phyloP scores from a whole-genome alignment of 2,888 invertebrate species.

The Polydrusus tereticollis region DNA sequence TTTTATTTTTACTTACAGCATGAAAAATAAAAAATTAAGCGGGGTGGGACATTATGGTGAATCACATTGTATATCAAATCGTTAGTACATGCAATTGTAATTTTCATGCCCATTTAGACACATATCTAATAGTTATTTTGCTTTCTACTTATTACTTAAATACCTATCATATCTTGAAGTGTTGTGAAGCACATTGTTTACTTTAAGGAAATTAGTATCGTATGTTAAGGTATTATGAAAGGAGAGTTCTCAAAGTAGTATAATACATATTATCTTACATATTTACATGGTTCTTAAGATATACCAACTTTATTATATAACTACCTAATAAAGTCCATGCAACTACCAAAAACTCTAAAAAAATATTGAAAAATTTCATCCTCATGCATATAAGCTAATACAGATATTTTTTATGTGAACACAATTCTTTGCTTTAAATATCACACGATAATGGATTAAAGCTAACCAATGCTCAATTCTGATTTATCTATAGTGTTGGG shows the following conservation, averaged over 20 bases:
- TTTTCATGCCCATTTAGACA: slow-evolving; percentile 25
- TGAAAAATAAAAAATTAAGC: too few species aligned
- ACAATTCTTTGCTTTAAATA: background rate
- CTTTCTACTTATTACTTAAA: background rate
- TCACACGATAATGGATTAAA: too few species aligned
- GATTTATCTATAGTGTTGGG: too few species aligned
- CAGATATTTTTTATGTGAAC: slow-evolving; percentile 1
- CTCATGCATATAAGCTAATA: background rate
- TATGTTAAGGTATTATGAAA: background rate
- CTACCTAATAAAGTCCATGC: slow-evolving; percentile 12
- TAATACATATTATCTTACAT: background rate
- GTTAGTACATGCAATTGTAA: slow-evolving; percentile 15
- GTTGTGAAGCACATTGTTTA: background rate
- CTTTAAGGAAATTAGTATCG: too few species aligned
- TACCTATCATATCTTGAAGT: background rate
- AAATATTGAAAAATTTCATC: background rate
- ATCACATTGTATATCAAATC: too few species aligned
- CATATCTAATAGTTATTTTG: background rate
- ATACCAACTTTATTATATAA: background rate
- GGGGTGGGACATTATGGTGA: too few species aligned
- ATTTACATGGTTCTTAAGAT: background rate
- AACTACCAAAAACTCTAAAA: background rate
- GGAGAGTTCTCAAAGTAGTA: background rate
- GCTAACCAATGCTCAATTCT: too few species aligned
- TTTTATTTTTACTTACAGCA: too few species aligned